These are phyloP conservation scores for Trigoniulus corallinus DNA, from an alignment of 1,140 invertebrate species.

Conservation along the genomic window DNA sequence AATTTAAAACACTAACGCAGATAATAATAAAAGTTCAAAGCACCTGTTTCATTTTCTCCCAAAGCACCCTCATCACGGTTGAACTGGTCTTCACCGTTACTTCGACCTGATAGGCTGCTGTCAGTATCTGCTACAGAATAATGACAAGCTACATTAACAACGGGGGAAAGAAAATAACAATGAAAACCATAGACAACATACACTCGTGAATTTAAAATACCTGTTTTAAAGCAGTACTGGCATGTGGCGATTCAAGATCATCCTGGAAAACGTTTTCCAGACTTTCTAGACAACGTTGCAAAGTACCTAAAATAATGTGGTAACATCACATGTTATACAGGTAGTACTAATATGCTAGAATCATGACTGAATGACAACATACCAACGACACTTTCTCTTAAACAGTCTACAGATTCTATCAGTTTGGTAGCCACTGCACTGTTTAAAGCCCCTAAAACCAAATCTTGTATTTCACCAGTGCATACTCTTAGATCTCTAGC, in stretches of 20 bases:
- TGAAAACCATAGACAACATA: slow-evolving; percentile 5
- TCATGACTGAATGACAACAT: no score
- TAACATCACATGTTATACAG: no score
- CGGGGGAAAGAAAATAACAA: slow-evolving; percentile 6
- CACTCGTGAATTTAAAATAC: slow-evolving; percentile 17
- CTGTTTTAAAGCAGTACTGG: slow-evolving; percentile 60
- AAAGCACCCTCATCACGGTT: slow-evolving; percentile 49
- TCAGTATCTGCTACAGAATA: slow-evolving; percentile 40
- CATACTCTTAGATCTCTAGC: slow-evolving; percentile 30
- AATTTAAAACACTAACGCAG: no score
- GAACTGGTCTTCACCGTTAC: slow-evolving; percentile 58
- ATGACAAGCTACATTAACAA: neutral
- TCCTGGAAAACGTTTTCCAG: slow-evolving; percentile 40
- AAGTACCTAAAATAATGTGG: slow-evolving; percentile 34
- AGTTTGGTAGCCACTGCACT: slow-evolving; percentile 61
- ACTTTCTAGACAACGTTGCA: slow-evolving; percentile 50
- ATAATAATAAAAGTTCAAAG: no score
- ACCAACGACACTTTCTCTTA: slow-evolving; percentile 60
- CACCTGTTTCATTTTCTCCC: slow-evolving; percentile 59
- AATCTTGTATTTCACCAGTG: slow-evolving; percentile 56
- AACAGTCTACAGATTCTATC: slow-evolving; percentile 60
- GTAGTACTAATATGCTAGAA: slow-evolving; percentile 5
- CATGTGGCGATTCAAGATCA: slow-evolving; percentile 36
- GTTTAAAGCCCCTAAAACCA: slow-evolving; percentile 53
- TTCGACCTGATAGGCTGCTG: slow-evolving; percentile 65